A percentile compares a stretch with the other conserved stretches of the same genome.
These are phyloP conservation scores for Pleuronectes platessa DNA, from an alignment of 2,113 vertebrate species.

Conservation along the genomic window DNA sequence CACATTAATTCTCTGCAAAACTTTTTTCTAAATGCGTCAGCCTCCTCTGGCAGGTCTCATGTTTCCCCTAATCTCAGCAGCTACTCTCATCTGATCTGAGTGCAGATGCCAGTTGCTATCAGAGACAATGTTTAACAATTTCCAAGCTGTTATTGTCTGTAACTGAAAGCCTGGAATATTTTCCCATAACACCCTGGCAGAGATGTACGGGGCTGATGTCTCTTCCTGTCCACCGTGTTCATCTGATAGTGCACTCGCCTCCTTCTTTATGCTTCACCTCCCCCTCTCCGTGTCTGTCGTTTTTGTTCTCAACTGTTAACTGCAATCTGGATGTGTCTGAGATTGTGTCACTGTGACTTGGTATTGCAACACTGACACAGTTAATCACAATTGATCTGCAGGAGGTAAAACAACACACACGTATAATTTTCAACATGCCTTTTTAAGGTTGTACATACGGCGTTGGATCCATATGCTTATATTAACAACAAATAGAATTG, in stretches of 20 bases:
- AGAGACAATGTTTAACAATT: conserved; percentile 75
- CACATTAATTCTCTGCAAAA: too few relatives aligned
- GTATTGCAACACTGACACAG: conserved; percentile 7
- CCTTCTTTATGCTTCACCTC: conserved; percentile 50
- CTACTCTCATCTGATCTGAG: conserved; percentile 67
- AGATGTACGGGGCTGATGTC: conserved; percentile 77
- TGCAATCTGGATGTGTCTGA: conserved; percentile 59
- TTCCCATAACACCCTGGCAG: conserved; percentile 78
- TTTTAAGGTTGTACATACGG: too few relatives aligned
- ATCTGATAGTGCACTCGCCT: conserved; percentile 63
- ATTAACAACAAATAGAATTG: too few relatives aligned
- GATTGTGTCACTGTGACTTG: conserved; percentile 12
- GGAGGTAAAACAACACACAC: neutral
- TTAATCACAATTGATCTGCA: neutral
- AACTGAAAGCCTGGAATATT: conserved; percentile 66
- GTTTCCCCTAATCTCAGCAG: conserved; percentile 59
- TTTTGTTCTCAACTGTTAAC: conserved; percentile 35
- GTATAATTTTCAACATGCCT: too few relatives aligned
- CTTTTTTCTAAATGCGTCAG: neutral
- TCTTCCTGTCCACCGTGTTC: conserved; percentile 40
- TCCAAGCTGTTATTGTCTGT: conserved; percentile 76
- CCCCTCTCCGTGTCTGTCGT: conserved; percentile 30
- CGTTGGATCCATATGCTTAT: too few relatives aligned
- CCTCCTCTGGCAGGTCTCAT: conserved; percentile 28
- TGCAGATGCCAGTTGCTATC: conserved; percentile 68